Conservation (phyloP, 1,140 invertebrate species). For the Tyrophagus putrescentiae region DNA sequence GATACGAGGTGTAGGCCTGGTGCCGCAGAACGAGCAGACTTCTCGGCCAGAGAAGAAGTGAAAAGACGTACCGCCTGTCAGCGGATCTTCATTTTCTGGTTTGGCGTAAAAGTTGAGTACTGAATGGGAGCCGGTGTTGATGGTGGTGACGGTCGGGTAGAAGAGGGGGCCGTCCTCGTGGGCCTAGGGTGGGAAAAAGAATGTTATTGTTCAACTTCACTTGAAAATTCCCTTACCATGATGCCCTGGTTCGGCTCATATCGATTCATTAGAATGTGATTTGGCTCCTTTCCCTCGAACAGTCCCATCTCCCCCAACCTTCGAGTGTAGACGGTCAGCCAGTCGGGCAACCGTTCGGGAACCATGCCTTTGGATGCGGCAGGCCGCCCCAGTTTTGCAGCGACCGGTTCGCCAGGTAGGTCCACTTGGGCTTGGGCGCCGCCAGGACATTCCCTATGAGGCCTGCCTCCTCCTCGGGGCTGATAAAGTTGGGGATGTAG, state of each 20-base stretch:
- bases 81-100: not conserved
- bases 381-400: conserved; percentile 89
- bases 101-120: conserved; percentile 63
- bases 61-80: conserved; percentile 25
- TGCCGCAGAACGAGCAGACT: conserved; percentile 73
- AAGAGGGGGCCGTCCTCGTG: conserved; percentile 90
- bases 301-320: conserved; percentile 52
- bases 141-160: conserved; percentile 77
- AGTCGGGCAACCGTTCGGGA: conserved; percentile 72
- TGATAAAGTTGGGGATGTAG: conserved; percentile 86
- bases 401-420: conserved; percentile 68
- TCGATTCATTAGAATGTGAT: conserved; percentile 93
- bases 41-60: conserved; percentile 62
- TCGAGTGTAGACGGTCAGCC: conserved; percentile 59
- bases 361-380: conserved; percentile 83
- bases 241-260: conserved; percentile 84
- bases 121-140: conserved; percentile 75
- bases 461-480: conserved; percentile 55
- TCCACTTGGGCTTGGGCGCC: conserved; percentile 89
- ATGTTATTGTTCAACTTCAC: conserved; percentile 6
- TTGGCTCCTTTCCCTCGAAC: conserved; percentile 59
- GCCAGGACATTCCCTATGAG: conserved; percentile 51
- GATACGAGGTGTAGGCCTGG: conserved; percentile 61
- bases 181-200: conserved; percentile 41
- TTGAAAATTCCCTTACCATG: conserved; percentile 41